Base-by-base conservation (phyloP, 2,888 invertebrate genomes). In the Drosophila flavopinicola region DNA sequence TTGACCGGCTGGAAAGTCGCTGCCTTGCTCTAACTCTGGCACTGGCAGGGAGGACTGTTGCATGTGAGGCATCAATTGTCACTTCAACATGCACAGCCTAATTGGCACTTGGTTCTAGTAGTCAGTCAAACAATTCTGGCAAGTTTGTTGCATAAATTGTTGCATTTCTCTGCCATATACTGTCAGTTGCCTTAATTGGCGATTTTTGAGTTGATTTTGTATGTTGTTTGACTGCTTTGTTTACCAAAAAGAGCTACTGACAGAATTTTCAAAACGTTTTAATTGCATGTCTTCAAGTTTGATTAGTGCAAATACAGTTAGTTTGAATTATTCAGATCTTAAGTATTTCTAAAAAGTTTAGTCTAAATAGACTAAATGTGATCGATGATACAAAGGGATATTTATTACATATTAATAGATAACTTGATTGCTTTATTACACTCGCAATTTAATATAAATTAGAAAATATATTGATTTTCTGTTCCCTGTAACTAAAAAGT, bases 91-190 rank as follows among this genome's bases (percentile, higher is more conserved):
- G 53, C 45, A 48, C 48, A 47, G 56, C 42, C 77, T 84, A 76
- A 84, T 84, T 78, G 78, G 59, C 69, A 64, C 59, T 75, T 83
- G 49, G 42, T 38, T 48, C 24, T 24, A 61, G 52, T 39, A 61
- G 24, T 53, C 56, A 39, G 33, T 32, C 52, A 37, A 32, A 44
- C 32, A 52, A 47, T 42, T 56, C 30, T 47, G 23, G 20, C 51
- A 56, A 47, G 11, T 27, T 65, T 47, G 32, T 38, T 71, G 51
- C 66, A 57, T 52, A 51, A 70, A 64, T 70, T 41, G 32, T 23
- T n/a, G n/a, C n/a, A n/a, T n/a, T n/a, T n/a, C 29, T 37, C 47
- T 52, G 13, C 25, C 41, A 65, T 10, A 3, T 27, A 10, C 27
- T 44, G 32, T 39, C 52, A 58, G 27, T 10, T 54, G 38, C 15